A percentile compares a stretch with the other conserved stretches of the same genome.
Evolutionary conservation across 2,888 invertebrate species (phyloP).

Genomic region (Hirtodrosophila confusa): DNA sequence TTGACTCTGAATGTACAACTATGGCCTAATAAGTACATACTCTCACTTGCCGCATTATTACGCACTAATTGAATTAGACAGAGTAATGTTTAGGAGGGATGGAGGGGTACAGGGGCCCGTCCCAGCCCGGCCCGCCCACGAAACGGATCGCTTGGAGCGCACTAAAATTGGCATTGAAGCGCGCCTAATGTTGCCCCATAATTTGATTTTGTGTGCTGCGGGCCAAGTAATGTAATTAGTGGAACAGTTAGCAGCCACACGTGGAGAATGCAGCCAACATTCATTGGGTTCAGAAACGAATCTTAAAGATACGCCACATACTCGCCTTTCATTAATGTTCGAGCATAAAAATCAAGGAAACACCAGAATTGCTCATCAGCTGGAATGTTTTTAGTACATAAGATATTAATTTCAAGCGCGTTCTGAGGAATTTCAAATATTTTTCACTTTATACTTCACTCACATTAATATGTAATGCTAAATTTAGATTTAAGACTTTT

Average conservation of each 20-base stretch:
- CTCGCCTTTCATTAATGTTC: conserved; percentile 16
- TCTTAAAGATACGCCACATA: conserved; percentile 29
- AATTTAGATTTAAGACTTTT: too few relatives aligned
- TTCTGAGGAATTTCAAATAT: too few relatives aligned
- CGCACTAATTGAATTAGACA: conserved; percentile 54
- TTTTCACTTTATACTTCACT: too few relatives aligned
- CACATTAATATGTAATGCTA: too few relatives aligned
- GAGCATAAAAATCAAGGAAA: background rate
- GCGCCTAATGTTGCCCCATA: conserved; percentile 62
- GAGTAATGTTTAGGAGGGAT: background rate
- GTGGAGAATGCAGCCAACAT: conserved; percentile 38
- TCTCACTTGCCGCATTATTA: conserved; percentile 49
- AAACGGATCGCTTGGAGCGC: conserved; percentile 41
- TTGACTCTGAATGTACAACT: conserved; percentile 46
- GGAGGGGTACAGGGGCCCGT: background rate
- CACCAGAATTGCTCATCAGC: background rate
- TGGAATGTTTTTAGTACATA: too few relatives aligned
- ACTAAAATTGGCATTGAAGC: conserved; percentile 72
- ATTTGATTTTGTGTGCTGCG: conserved; percentile 61
- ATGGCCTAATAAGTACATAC: conserved; percentile 12
- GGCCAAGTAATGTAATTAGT: conserved; percentile 59
- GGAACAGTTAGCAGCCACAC: conserved; percentile 44
- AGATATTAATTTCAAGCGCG: too few relatives aligned
- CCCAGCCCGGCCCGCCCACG: conserved; percentile 38
- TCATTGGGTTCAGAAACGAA: conserved; percentile 11